A percentile compares a stretch with the other conserved stretches of the same genome.
Evolutionary conservation across 2,888 invertebrate genomes (phyloP).

Genomic region (Ophonus ardosiacus): DNA sequence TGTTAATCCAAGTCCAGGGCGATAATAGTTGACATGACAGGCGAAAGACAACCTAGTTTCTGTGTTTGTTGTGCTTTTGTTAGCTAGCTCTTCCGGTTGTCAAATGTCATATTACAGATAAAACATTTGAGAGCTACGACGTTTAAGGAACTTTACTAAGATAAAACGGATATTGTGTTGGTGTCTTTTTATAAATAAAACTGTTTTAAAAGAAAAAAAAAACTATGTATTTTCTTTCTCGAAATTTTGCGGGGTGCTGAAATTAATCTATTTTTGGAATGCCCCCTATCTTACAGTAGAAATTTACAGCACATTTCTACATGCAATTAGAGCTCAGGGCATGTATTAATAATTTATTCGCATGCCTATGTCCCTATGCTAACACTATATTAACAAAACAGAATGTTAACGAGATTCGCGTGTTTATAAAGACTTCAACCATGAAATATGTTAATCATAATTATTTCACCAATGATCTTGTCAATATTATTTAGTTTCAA

Average conservation of each 20-base stretch:
- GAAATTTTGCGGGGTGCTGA: background rate
- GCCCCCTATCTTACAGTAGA: background rate
- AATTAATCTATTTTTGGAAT: background rate
- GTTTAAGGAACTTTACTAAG: background rate
- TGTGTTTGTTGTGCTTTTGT: background rate
- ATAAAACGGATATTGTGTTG: background rate
- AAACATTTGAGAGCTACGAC: background rate
- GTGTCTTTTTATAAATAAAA: too few species aligned
- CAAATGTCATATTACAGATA: background rate
- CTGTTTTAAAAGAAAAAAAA: too few species aligned
- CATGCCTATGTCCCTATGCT: background rate
- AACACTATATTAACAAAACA: background rate
- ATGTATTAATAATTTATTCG: background rate
- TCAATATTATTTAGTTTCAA: too few species aligned
- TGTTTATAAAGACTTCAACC: background rate
- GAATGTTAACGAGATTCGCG: background rate
- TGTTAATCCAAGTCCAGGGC: background rate
- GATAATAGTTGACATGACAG: conserved; percentile 16
- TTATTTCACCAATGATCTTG: too few species aligned
- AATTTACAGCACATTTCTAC: background rate
- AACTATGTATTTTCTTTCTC: too few species aligned
- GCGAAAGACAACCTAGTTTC: conserved; percentile 11
- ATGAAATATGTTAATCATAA: too few species aligned
- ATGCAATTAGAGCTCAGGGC: background rate
- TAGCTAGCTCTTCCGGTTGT: background rate